Conservation (phyloP, 2,888 invertebrate species). For the Tetranychus truncatus region DNA sequence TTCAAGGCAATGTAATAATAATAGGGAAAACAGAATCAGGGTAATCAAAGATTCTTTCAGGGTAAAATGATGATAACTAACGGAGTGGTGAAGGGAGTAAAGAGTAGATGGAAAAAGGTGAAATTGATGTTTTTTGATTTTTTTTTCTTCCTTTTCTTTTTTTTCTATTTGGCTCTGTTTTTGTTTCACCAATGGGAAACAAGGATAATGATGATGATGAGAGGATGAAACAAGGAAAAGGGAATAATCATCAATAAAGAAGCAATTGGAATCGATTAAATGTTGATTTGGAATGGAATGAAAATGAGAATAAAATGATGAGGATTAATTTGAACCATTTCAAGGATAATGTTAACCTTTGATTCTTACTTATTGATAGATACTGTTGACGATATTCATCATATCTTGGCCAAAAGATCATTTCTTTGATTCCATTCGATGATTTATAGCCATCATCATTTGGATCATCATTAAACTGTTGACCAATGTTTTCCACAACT, state of each 20-base stretch:
- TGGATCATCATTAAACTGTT: conserved; percentile 8
- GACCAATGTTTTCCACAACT: too few species aligned
- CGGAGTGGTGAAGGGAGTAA: not conserved
- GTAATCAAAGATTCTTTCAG: conserved; percentile 32
- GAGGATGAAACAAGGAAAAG: conserved; percentile 16
- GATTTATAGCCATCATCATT: not conserved
- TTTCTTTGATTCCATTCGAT: conserved; percentile 30
- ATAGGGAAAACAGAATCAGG: not conserved
- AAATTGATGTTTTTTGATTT: not conserved
- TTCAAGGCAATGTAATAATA: too few species aligned
- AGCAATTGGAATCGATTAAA: too few species aligned
- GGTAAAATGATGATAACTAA: conserved; percentile 36
- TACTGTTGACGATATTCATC: conserved; percentile 27
- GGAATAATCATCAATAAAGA: too few species aligned
- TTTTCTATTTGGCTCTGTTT: too few species aligned
- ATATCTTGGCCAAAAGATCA: conserved; percentile 43
- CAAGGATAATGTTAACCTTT: not conserved
- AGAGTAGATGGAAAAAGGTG: not conserved
- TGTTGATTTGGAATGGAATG: too few species aligned
- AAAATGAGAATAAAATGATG: too few species aligned
- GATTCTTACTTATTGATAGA: conserved; percentile 51
- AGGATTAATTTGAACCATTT: not conserved
- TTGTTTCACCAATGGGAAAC: too few species aligned
- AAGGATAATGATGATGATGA: too few species aligned
- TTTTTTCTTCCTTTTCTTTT: too few species aligned